Conservation (phyloP, 2,113 vertebrate species). For the Onychostoma macrolepis region DNA sequence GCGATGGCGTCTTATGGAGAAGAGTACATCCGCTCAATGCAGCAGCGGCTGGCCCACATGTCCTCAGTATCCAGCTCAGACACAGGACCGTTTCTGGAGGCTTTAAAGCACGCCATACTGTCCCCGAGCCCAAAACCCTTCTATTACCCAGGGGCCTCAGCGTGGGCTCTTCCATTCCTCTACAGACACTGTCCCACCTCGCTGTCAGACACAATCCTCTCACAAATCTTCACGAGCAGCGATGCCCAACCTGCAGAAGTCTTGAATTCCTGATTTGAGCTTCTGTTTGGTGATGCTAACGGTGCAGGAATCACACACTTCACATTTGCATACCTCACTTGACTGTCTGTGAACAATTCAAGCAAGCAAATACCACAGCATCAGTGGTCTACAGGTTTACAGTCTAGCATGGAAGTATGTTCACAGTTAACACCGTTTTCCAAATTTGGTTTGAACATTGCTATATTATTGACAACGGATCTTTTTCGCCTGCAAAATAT, state of each 20-base stretch:
- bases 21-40: conserved; percentile 59
- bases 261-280: background rate
- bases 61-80: background rate
- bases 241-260: background rate
- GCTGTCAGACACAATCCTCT: conserved; percentile 53
- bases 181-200: conserved; percentile 54
- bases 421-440: background rate
- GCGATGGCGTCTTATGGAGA: conserved; percentile 60
- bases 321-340: background rate
- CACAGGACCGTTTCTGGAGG: conserved; percentile 56
- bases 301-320: background rate
- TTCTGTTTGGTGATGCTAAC: background rate
- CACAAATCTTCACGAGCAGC: accelerated
- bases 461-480: background rate
- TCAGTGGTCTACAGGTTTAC: background rate
- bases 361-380: background rate
- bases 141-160: conserved; percentile 59
- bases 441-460: background rate
- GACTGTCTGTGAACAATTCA: background rate
- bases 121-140: conserved; percentile 30
- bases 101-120: conserved; percentile 64
- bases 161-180: conserved; percentile 56
- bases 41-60: conserved; percentile 33
- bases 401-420: background rate
- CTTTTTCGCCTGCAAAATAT: background rate